Evolutionary conservation across 2,888 invertebrate species (phyloP).

Genomic region (Phasia obesa): DNA sequence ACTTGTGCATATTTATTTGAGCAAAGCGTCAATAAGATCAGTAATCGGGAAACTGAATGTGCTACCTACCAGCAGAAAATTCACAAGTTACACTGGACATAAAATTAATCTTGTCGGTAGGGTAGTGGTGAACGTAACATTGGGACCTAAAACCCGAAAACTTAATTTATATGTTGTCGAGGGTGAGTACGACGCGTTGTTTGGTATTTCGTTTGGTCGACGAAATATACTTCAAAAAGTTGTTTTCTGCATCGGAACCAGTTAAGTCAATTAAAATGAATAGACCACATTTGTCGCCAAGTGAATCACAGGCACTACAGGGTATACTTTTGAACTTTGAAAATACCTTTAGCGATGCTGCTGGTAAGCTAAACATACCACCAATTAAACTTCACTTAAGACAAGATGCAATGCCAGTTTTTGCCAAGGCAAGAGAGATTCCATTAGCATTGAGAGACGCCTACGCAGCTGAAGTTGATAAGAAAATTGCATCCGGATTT

Average conservation of each 20-base stretch:
- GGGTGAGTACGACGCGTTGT: constrained; percentile 25
- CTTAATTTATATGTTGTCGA: constrained; percentile 43
- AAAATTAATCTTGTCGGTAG: constrained; percentile 18
- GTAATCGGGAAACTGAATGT: not conserved
- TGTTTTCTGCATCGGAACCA: constrained; percentile 35
- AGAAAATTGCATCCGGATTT: not conserved
- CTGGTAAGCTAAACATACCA: constrained; percentile 33
- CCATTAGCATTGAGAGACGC: constrained; percentile 1
- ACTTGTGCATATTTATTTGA: constrained; percentile 40
- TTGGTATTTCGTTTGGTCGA: constrained; percentile 31
- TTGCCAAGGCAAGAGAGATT: constrained; percentile 3
- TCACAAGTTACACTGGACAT: constrained; percentile 41
- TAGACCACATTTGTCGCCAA: constrained; percentile 8
- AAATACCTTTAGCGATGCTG: constrained; percentile 15
- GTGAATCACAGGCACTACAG: not conserved
- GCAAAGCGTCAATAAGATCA: too few species aligned
- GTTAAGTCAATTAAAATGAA: constrained; percentile 24
- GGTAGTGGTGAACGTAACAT: constrained; percentile 29
- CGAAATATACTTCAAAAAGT: constrained; percentile 36
- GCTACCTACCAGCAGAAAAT: constrained; percentile 12
- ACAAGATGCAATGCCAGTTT: constrained; percentile 8
- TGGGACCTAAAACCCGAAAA: constrained; percentile 23
- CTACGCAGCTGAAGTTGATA: not conserved
- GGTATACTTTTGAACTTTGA: not conserved
- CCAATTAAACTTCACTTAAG: constrained; percentile 40